These are phyloP conservation scores for Stratiomys singularior DNA, from an alignment of 2,888 invertebrate species.

Conservation along the genomic window DNA sequence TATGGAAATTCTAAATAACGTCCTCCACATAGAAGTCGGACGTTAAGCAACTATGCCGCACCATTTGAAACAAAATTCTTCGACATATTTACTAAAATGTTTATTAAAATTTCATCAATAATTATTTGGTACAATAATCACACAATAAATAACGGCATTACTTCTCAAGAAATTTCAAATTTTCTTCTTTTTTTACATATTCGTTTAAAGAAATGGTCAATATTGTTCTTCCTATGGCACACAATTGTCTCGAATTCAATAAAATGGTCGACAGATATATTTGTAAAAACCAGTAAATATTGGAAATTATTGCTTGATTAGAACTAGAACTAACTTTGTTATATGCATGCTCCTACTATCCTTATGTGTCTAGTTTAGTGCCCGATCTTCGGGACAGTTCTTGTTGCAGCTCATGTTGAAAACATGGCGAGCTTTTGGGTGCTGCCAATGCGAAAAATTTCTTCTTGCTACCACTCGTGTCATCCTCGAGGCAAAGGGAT, in stretches of 20 bases:
- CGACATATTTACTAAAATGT: neutral
- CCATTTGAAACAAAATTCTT: no score
- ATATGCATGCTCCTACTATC: neutral
- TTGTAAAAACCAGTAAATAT: conserved; percentile 28
- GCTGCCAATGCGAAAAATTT: conserved; percentile 38
- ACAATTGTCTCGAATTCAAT: conserved; percentile 20
- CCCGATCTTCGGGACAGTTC: conserved; percentile 47
- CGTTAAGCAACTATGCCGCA: no score
- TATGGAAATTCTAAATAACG: no score
- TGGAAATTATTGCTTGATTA: conserved; percentile 15
- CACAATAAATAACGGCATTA: conserved; percentile 47
- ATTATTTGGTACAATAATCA: conserved; percentile 49
- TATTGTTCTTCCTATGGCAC: conserved; percentile 52
- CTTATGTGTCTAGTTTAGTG: conserved; percentile 46
- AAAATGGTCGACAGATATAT: neutral
- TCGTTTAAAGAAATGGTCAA: conserved; percentile 26
- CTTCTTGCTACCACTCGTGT: conserved; percentile 37
- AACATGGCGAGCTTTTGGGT: conserved; percentile 42
- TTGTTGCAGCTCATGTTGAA: conserved; percentile 49
- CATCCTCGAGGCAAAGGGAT: conserved; percentile 51
- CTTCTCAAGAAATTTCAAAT: conserved; percentile 38
- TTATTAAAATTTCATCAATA: conserved; percentile 43
- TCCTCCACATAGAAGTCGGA: no score
- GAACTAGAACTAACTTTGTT: neutral
- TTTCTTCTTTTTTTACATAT: conserved; percentile 23